A percentile compares a stretch with the other conserved stretches of the same genome.
These are phyloP conservation scores for Scolopax bukidnonensis DNA, from an alignment of 2,797 vertebrate genomes.

Conservation along the genomic window DNA sequence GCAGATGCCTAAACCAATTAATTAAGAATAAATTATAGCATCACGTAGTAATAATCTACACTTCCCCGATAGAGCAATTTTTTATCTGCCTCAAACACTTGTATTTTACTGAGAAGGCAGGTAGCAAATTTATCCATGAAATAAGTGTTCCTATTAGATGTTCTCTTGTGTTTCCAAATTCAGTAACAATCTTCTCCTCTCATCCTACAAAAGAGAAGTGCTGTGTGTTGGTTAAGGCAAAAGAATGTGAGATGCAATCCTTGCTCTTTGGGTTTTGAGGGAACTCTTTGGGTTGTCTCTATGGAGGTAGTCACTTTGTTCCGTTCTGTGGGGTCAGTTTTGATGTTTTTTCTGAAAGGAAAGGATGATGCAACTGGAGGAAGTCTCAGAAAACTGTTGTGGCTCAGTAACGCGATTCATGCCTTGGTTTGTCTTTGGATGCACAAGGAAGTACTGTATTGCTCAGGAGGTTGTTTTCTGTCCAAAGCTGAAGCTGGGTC, in stretches of 20 bases:
- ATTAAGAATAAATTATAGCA: background rate
- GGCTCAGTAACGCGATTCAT: fast-evolving
- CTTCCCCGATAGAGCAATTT: background rate
- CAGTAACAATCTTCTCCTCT: background rate
- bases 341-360: background rate
- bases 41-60: background rate
- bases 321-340: background rate
- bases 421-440: background rate
- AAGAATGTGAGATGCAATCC: background rate
- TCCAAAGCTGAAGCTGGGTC: background rate
- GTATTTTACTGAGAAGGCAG: background rate
- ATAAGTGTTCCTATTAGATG: fast-evolving
- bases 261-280: background rate
- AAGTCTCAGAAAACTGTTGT: background rate
- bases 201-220: background rate
- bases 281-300: background rate
- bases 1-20: background rate
- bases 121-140: background rate
- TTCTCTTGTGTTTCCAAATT: background rate
- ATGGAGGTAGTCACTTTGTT: background rate
- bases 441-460: background rate
- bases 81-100: background rate
- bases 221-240: background rate
- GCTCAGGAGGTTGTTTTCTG: background rate
- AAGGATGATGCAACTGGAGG: background rate